phyloP scores from a whole-genome alignment of 2,888 invertebrate species.

The Pristionchus fissidentatus region DNA sequence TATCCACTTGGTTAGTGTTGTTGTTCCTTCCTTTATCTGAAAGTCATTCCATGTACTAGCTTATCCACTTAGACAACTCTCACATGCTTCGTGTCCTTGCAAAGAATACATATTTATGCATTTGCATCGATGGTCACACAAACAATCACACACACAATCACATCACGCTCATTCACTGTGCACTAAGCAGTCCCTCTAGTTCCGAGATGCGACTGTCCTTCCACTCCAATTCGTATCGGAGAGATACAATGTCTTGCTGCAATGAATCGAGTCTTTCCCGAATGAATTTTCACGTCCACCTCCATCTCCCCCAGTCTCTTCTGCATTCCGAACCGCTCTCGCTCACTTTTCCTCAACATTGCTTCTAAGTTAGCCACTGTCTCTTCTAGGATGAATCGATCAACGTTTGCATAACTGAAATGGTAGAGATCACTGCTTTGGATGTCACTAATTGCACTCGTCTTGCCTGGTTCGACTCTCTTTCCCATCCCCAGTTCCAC shows the following conservation, averaged over 20 bases:
- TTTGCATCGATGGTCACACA: not conserved
- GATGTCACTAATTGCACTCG: not conserved
- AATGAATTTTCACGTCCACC: conserved; percentile 6
- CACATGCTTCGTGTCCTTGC: conserved; percentile 47
- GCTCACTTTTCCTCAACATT: conserved; percentile 19
- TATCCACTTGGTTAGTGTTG: conserved; percentile 32
- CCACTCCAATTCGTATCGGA: conserved; percentile 68
- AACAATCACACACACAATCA: conserved; percentile 9
- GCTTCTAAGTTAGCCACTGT: conserved; percentile 15
- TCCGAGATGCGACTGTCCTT: conserved; percentile 66
- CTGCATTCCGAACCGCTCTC: not conserved
- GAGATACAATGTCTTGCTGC: conserved; percentile 62
- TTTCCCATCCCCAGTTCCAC: not conserved
- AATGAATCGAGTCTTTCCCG: conserved; percentile 13
- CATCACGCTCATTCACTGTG: not conserved
- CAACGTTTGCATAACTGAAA: not conserved
- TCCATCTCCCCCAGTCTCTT: conserved; percentile 24
- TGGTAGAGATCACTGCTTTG: not conserved
- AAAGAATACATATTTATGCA: conserved; percentile 47
- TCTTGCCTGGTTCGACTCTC: not conserved
- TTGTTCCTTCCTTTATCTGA: not conserved
- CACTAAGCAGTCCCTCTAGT: conserved; percentile 56
- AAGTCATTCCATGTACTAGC: conserved; percentile 24
- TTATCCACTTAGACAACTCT: conserved; percentile 20
- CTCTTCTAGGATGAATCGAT: conserved; percentile 35